phyloP scores from a whole-genome alignment of 2,113 vertebrate genomes.

The Gobius niger region DNA sequence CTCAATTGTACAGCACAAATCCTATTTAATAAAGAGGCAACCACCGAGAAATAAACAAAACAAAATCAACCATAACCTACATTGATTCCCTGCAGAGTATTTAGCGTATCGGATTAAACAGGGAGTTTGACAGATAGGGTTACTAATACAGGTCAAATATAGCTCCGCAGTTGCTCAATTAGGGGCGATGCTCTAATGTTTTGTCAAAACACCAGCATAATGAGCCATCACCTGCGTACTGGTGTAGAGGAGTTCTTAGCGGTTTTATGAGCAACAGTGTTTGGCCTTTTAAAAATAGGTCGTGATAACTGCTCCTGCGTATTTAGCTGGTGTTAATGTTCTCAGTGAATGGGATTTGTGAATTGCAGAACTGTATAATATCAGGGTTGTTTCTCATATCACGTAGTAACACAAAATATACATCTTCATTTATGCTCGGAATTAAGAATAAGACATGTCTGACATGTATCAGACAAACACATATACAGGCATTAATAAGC shows the following conservation, averaged over 20 bases:
- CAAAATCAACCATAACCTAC: background rate
- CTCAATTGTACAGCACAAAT: background rate
- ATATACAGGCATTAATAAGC: too few relatives aligned
- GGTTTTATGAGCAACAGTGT: background rate
- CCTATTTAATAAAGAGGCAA: background rate
- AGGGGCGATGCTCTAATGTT: background rate
- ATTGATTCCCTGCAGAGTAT: slow-evolving; percentile 3
- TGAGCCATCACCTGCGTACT: slow-evolving; percentile 2
- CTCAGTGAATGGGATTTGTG: background rate
- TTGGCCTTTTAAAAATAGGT: background rate
- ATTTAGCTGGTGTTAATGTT: slow-evolving; percentile 3
- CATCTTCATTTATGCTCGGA: background rate
- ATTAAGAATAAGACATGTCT: background rate
- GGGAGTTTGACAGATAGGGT: background rate
- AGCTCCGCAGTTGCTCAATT: background rate
- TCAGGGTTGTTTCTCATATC: background rate
- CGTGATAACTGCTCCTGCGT: background rate
- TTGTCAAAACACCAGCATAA: slow-evolving; percentile 7
- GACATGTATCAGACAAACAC: background rate
- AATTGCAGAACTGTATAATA: background rate
- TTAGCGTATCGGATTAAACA: background rate
- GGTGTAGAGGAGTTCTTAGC: background rate
- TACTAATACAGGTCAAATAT: slow-evolving; percentile 1
- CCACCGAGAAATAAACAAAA: background rate
- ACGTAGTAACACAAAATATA: background rate